Base-by-base conservation (phyloP, 1,140 invertebrate species). In the Saxidomus purpurata region DNA sequence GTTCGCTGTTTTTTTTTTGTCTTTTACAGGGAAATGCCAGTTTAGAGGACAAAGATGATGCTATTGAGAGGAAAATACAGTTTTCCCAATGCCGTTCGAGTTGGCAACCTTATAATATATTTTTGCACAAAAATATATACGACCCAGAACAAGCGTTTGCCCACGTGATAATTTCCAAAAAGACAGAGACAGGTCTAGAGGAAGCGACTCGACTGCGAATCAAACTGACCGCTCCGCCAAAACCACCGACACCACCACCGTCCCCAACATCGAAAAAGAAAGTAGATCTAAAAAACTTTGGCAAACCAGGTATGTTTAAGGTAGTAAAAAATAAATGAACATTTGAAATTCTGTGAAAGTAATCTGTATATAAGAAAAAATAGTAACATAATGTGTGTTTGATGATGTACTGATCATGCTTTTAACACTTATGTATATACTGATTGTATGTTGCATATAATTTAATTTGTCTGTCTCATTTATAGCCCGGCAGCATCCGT, bases 51-150 rank as follows among this genome's bases (percentile, higher is more conserved):
- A 19, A 25, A 52, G 25, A 49, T 19, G 85, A 87, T 13, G 49
- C 85, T 11, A 63, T 25, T 2, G 74, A 80, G n/a, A 9, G 85
- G 13, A 79, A 67, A 43, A 28, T 87, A 47, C 85, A 87, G 55
- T 87, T 87, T 49, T 79, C 55, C 36, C 85, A 80, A 49, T 77
- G 52, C 38, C 47, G 76, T 19, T 63, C 85, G 1, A 87, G 85
- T 47, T 79, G 43, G 31, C 85, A 87, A 49, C 43, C 76, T 11
- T 87, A 79, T 40, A 22, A 36, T 40, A 36, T 87, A 19, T n/a
- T 87, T 15, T 28, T 87, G 19, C 4, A 87, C 19, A 34, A 76
- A 15, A 63, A 77, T 40, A 76, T 87, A 19, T 77, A 80, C 25
- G 61, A 74, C 25, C 34, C 47, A 15, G 76, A 87, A 1, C 13